A percentile compares a stretch with the other conserved stretches of the same genome.
phyloP scores from a whole-genome alignment of 1,140 invertebrate species.

The Aphis craccivora region DNA sequence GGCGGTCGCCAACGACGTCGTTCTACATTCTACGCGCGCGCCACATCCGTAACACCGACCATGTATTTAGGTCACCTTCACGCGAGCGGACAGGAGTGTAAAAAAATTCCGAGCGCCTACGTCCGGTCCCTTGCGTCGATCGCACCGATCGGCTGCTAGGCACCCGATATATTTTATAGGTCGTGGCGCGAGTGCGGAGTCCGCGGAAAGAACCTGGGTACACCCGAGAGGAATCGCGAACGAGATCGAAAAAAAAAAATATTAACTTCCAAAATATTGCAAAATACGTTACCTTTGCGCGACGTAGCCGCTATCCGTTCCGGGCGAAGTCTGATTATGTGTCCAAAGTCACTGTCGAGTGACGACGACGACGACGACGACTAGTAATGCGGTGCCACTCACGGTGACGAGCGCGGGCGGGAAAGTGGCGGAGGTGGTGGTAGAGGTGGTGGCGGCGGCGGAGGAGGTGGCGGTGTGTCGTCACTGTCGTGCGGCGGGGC shows the following conservation, averaged over 20 bases:
- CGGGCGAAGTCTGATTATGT: conserved; percentile 16
- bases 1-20: background rate
- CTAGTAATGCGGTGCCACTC: conserved; percentile 48
- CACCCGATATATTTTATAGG: background rate
- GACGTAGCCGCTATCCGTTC: background rate
- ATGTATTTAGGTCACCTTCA: conserved; percentile 57
- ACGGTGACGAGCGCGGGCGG: conserved; percentile 27
- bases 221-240: background rate
- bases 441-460: conserved; percentile 33
- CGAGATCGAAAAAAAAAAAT: background rate
- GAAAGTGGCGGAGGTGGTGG: conserved; percentile 34
- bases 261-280: background rate
- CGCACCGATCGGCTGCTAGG: too few species aligned
- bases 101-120: background rate
- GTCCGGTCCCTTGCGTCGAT: background rate
- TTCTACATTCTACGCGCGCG: conserved; percentile 20
- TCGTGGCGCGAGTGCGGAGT: background rate
- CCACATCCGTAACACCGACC: conserved; percentile 19
- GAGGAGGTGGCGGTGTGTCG: conserved; percentile 50
- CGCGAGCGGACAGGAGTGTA: background rate
- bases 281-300: conserved; percentile 8
- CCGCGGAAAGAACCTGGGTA: background rate
- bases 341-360: conserved; percentile 43
- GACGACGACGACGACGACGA: conserved; percentile 20
- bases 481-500: conserved; percentile 54